These are phyloP conservation scores for Monoplex corrugatus DNA, from an alignment of 2,888 invertebrate genomes.

Conservation along the genomic window DNA sequence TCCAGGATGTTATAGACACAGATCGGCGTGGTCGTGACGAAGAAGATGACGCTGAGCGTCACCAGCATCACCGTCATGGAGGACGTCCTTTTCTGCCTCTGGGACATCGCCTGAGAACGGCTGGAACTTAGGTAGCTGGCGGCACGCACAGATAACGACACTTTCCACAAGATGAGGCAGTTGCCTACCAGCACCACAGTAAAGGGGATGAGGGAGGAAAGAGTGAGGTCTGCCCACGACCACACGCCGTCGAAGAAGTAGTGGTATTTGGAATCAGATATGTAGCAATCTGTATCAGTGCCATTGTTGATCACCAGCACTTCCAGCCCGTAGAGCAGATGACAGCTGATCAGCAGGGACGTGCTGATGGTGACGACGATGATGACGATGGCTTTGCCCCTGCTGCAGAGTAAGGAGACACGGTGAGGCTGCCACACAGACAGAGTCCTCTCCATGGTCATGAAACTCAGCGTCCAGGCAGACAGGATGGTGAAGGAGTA, in stretches of 20 bases:
- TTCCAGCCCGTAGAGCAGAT: conserved; percentile 63
- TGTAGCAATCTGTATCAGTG: conserved; percentile 2
- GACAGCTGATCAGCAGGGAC: conserved; percentile 59
- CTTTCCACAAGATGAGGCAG: conserved; percentile 67
- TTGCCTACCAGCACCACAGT: conserved; percentile 68
- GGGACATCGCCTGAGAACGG: conserved; percentile 23
- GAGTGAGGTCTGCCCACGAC: conserved; percentile 70
- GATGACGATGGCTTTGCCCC: conserved; percentile 54
- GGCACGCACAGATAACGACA: conserved; percentile 60
- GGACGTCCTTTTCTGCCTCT: conserved; percentile 46
- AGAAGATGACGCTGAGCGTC: conserved; percentile 54
- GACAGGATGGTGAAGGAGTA: conserved; percentile 69
- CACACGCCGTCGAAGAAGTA: conserved; percentile 65
- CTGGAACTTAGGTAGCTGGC: conserved; percentile 46
- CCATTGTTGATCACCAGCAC: conserved; percentile 54
- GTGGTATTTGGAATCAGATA: conserved; percentile 52
- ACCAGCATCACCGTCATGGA: conserved; percentile 56
- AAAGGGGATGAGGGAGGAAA: conserved; percentile 70
- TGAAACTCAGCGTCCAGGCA: conserved; percentile 72
- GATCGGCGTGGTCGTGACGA: conserved; percentile 56
- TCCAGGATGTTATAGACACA: conserved; percentile 54
- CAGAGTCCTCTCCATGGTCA: conserved; percentile 71
- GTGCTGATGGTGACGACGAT: conserved; percentile 56
- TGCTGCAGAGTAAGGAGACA: conserved; percentile 63
- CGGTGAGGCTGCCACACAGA: conserved; percentile 68